Conservation (phyloP, 2,113 vertebrate genomes). For the Miniopterus natalensis region DNA sequence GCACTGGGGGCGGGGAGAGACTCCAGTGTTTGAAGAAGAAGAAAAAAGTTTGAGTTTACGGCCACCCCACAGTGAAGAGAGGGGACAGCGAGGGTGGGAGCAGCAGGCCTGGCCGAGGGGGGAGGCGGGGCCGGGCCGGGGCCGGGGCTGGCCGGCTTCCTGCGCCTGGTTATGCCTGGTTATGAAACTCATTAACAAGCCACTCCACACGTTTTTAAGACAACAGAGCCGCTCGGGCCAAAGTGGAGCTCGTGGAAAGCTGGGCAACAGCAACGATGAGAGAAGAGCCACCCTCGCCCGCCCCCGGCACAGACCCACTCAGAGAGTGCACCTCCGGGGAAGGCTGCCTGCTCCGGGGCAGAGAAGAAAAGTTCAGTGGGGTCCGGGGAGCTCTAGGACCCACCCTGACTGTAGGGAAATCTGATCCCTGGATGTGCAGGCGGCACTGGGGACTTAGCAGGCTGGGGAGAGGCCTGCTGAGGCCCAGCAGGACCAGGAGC, state of each 20-base stretch:
- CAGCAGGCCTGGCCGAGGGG: conserved; percentile 62
- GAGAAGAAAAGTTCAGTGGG: background rate
- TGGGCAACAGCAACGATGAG: too few relatives aligned
- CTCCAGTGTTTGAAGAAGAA: conserved; percentile 76
- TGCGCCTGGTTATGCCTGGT: conserved; percentile 76
- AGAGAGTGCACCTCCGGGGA: background rate
- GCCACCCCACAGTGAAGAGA: conserved; percentile 14
- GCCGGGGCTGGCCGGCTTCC: conserved; percentile 82
- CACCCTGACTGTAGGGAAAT: background rate
- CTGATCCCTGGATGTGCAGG: background rate
- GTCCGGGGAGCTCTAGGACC: background rate
- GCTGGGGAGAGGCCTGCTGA: background rate
- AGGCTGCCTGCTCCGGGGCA: background rate
- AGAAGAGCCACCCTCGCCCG: background rate
- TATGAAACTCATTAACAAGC: conserved; percentile 88
- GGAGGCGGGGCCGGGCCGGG: conserved; percentile 67
- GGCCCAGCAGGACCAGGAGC: background rate
- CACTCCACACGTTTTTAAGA: conserved; percentile 84
- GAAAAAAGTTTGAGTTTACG: conserved; percentile 73
- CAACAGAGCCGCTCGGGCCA: conserved; percentile 84
- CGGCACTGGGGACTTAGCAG: background rate
- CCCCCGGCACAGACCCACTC: background rate
- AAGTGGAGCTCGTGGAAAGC: conserved; percentile 37
- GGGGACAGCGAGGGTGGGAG: conserved; percentile 71
- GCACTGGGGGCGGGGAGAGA: conserved; percentile 52